Percentiles rank a stretch among this genome's conserved stretches.
phyloP scores from a whole-genome alignment of 2,888 invertebrate species.

The Empis livida region DNA sequence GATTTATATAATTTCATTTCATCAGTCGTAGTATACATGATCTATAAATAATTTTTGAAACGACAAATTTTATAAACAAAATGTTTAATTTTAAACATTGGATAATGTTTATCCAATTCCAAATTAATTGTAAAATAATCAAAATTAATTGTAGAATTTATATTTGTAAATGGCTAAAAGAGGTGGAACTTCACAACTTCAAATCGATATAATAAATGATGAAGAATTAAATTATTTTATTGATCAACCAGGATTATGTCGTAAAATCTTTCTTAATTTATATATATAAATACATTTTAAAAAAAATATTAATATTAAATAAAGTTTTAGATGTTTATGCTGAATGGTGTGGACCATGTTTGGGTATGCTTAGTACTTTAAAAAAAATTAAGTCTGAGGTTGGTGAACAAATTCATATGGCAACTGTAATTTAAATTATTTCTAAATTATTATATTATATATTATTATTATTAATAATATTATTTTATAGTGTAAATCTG shows the following conservation, averaged over 20 bases:
- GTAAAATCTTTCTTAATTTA: slow-evolving; percentile 40
- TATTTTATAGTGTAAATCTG: slow-evolving; percentile 43
- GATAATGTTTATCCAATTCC: neutral
- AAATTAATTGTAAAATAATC: too few species aligned
- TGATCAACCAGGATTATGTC: slow-evolving; percentile 59
- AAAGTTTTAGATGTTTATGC: slow-evolving; percentile 79
- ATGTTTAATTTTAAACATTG: too few species aligned
- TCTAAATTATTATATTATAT: too few species aligned
- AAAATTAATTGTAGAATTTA: neutral
- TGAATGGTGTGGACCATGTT: slow-evolving; percentile 85
- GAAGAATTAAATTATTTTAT: slow-evolving; percentile 77
- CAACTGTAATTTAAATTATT: slow-evolving; percentile 35
- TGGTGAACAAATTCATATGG: slow-evolving; percentile 68
- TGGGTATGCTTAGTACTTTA: slow-evolving; percentile 70
- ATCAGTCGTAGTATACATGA: neutral
- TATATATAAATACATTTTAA: neutral
- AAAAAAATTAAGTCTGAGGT: slow-evolving; percentile 78
- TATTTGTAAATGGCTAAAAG: slow-evolving; percentile 52
- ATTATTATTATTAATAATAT: neutral
- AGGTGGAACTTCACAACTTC: slow-evolving; percentile 60
- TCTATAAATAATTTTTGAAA: neutral
- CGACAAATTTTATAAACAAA: neutral
- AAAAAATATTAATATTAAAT: neutral
- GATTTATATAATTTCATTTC: too few species aligned
- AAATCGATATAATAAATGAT: slow-evolving; percentile 66